A percentile compares a stretch with the other conserved stretches of the same genome.
These are phyloP conservation scores for Dreissena polymorpha DNA, from an alignment of 1,140 invertebrate genomes.

Conservation along the genomic window DNA sequence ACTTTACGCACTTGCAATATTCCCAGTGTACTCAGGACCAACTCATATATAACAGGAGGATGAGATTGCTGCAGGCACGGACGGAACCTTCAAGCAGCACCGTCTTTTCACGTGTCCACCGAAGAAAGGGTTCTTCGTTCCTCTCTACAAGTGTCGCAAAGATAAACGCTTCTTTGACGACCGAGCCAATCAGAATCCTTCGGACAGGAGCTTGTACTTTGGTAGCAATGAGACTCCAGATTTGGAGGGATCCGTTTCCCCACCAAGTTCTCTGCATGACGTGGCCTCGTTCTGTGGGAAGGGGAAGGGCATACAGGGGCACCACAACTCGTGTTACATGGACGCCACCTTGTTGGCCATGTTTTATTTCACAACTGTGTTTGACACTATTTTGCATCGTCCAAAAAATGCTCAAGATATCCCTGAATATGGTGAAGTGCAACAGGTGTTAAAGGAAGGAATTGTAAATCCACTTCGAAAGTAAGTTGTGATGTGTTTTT, in stretches of 20 bases:
- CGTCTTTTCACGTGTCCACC: slow-evolving; percentile 87
- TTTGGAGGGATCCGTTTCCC: slow-evolving; percentile 89
- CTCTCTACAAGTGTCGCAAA: slow-evolving; percentile 87
- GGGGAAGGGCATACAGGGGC: slow-evolving; percentile 93
- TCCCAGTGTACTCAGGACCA: too few species aligned
- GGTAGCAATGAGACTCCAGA: slow-evolving; percentile 87
- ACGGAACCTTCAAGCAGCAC: slow-evolving; percentile 88
- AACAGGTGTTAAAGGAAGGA: slow-evolving; percentile 93
- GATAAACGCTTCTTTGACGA: slow-evolving; percentile 86
- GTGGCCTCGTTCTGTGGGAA: slow-evolving; percentile 75
- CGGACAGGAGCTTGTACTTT: slow-evolving; percentile 74
- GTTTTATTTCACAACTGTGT: slow-evolving; percentile 97
- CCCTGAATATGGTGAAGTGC: slow-evolving; percentile 91
- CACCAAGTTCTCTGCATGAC: slow-evolving; percentile 80
- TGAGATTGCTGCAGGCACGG: slow-evolving; percentile 85
- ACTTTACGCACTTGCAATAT: too few species aligned
- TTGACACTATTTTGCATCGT: slow-evolving; percentile 92
- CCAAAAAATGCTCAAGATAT: slow-evolving; percentile 88
- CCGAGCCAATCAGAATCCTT: slow-evolving; percentile 1
- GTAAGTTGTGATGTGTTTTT: slow-evolving; percentile 66
- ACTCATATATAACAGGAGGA: slow-evolving; percentile 85
- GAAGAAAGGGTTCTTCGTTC: slow-evolving; percentile 88
- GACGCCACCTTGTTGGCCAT: slow-evolving; percentile 98
- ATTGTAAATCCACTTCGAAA: slow-evolving; percentile 96
- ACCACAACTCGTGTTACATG: slow-evolving; percentile 98